Percentiles rank a stretch among this genome's conserved stretches.
phyloP scores from a whole-genome alignment of 2,888 invertebrate genomes.

The Mythimna vitellina region DNA sequence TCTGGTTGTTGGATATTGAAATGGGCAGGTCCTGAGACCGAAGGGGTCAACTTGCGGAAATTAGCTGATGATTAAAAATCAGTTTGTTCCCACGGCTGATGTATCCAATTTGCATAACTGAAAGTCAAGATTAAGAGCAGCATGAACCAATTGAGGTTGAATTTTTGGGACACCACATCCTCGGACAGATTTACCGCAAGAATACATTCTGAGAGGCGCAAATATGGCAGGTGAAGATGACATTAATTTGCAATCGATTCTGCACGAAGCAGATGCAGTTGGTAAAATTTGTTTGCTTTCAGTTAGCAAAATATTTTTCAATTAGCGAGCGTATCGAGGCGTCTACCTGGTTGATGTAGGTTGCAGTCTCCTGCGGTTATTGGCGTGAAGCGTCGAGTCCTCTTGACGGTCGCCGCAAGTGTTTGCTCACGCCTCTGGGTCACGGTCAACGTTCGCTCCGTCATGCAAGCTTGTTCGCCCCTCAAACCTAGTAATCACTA shows the following conservation, averaged over 20 bases:
- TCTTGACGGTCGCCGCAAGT: constrained; percentile 45
- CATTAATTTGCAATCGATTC: constrained; percentile 81
- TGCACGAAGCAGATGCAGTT: constrained; percentile 77
- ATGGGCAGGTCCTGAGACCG: no score
- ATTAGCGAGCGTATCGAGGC: constrained; percentile 72
- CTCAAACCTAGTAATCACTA: constrained; percentile 78
- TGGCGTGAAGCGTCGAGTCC: constrained; percentile 71
- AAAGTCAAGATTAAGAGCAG: constrained; percentile 22
- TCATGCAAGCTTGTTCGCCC: constrained; percentile 69
- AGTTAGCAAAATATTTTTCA: constrained; percentile 79
- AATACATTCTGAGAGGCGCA: constrained; percentile 35
- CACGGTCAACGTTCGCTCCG: constrained; percentile 66
- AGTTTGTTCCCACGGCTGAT: constrained; percentile 8
- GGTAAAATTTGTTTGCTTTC: constrained; percentile 75
- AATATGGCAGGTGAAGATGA: constrained; percentile 74
- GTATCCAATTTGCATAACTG: constrained; percentile 12
- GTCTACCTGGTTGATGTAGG: constrained; percentile 77
- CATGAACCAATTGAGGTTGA: not conserved
- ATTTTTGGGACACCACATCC: constrained; percentile 21
- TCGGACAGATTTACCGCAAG: constrained; percentile 29
- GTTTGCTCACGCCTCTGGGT: constrained; percentile 63
- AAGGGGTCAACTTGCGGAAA: not conserved
- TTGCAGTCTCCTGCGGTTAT: constrained; percentile 78
- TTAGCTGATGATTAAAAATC: not conserved
- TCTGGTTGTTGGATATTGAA: constrained; percentile 10